These are phyloP conservation scores for Oncorhynchus nerka DNA, from an alignment of 2,113 vertebrate genomes.

Conservation along the genomic window DNA sequence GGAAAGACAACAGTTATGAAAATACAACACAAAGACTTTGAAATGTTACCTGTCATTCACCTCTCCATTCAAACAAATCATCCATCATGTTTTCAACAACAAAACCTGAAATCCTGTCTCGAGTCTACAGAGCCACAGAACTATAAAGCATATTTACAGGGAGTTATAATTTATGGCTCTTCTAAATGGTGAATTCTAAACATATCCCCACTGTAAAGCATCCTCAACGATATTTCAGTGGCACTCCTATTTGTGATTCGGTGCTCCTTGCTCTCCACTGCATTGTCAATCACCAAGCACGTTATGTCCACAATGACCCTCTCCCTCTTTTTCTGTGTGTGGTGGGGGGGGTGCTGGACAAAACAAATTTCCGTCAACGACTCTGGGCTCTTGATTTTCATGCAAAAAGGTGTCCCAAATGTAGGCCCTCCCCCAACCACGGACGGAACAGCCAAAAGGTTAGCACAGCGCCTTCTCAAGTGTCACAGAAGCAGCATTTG, in stretches of 20 bases:
- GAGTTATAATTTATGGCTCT: no score
- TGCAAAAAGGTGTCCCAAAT: slow-evolving; percentile 58
- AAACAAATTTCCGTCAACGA: slow-evolving; percentile 39
- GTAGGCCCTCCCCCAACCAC: slow-evolving; percentile 10
- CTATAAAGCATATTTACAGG: no score
- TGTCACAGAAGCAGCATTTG: slow-evolving; percentile 47
- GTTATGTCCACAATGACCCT: background rate
- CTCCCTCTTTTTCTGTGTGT: background rate
- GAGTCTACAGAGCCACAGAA: no score
- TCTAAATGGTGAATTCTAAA: no score
- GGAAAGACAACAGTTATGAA: background rate
- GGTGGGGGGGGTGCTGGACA: background rate
- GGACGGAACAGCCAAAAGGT: slow-evolving; percentile 30
- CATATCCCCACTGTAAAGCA: no score
- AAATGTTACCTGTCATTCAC: background rate
- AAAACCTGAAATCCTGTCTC: no score
- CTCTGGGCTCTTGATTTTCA: slow-evolving; percentile 57
- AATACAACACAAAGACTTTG: background rate
- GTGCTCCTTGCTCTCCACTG: background rate
- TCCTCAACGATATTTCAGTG: background rate
- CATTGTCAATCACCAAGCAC: background rate
- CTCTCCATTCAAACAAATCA: no score
- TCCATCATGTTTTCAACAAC: no score
- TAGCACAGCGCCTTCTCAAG: slow-evolving; percentile 48
- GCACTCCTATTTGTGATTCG: background rate